phyloP scores from a whole-genome alignment of 2,888 invertebrate species.

The Erebia aethiops region DNA sequence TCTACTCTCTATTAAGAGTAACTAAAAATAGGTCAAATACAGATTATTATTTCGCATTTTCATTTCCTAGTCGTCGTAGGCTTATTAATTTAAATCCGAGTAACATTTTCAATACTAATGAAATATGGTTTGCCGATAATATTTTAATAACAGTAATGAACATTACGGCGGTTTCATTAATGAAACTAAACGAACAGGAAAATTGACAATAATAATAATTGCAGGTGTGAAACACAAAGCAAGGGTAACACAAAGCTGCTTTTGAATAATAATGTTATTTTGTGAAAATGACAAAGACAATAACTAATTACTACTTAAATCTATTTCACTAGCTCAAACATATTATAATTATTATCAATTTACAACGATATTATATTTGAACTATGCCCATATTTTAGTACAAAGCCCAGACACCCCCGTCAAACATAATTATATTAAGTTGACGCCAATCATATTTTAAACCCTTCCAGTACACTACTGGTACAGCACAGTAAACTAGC shows the following conservation, averaged over 20 bases:
- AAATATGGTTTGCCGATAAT: conserved; percentile 38
- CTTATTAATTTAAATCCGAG: conserved; percentile 36
- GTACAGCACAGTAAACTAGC: no score
- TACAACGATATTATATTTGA: neutral
- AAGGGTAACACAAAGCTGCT: conserved; percentile 1
- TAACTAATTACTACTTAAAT: neutral
- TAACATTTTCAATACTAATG: conserved; percentile 34
- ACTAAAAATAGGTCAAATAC: conserved; percentile 22
- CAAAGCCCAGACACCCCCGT: no score
- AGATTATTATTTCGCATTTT: conserved; percentile 22
- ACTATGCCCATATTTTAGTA: no score
- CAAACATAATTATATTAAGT: no score
- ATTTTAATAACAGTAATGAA: conserved; percentile 35
- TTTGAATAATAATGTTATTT: neutral
- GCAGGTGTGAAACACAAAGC: conserved; percentile 18
- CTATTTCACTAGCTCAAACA: neutral
- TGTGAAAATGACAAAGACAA: neutral
- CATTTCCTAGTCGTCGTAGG: conserved; percentile 25
- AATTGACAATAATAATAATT: conserved; percentile 22
- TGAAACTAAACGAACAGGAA: conserved; percentile 29
- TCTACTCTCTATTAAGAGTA: neutral
- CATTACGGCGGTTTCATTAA: conserved; percentile 31
- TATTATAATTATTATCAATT: neutral
- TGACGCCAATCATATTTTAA: no score
- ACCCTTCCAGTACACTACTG: no score